These are phyloP conservation scores for Ranitomeya imitator DNA, from an alignment of 2,113 vertebrate species.

Conservation along the genomic window DNA sequence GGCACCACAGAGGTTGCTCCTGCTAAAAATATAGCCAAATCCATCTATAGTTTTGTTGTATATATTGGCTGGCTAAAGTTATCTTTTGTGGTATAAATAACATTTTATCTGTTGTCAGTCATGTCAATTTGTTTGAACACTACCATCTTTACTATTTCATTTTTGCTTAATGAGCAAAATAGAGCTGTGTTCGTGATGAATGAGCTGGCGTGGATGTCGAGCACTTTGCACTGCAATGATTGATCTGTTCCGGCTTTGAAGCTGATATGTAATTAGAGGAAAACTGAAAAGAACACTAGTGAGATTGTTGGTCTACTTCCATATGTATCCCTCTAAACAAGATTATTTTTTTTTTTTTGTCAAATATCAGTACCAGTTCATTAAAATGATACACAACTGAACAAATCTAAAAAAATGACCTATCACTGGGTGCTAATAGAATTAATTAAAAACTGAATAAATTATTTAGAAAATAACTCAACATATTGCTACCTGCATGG, in stretches of 20 bases:
- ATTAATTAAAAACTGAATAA: conserved; percentile 37
- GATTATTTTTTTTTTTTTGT: conserved; percentile 3
- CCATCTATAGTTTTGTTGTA: neutral
- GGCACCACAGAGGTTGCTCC: too few species aligned
- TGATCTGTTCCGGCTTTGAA: conserved; percentile 41
- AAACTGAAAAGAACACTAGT: conserved; percentile 18
- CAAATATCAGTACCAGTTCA: conserved; percentile 27
- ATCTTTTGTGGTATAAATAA: neutral
- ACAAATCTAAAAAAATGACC: neutral
- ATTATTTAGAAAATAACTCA: conserved; percentile 26
- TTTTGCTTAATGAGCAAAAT: conserved; percentile 39
- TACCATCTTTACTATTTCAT: neutral
- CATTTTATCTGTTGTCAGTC: neutral
- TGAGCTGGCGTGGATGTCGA: conserved; percentile 18
- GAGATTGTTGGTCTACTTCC: conserved; percentile 1
- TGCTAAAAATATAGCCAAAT: too few species aligned
- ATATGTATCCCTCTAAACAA: conserved; percentile 8
- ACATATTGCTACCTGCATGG: conserved; percentile 16
- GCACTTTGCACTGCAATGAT: conserved; percentile 29
- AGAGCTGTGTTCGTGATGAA: conserved; percentile 32
- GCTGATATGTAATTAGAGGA: conserved; percentile 23
- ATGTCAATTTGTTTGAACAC: neutral
- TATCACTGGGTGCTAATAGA: conserved; percentile 10
- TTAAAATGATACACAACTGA: conserved; percentile 10
- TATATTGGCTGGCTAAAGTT: neutral